These are phyloP conservation scores for Serripes groenlandicus DNA, from an alignment of 2,888 invertebrate genomes.

Conservation along the genomic window DNA sequence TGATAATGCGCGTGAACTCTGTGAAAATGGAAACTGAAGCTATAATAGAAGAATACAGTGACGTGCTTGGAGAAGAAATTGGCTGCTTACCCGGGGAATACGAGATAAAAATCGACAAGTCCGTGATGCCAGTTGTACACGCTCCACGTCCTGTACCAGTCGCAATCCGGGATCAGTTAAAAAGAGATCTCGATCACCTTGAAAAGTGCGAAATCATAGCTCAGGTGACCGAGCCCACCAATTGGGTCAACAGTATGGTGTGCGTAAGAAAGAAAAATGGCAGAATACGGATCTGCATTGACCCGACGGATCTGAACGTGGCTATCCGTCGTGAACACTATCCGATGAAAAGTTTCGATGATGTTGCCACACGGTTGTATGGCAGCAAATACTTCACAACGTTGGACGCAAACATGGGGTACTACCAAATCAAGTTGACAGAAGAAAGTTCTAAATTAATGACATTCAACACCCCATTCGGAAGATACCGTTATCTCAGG, in stretches of 20 bases:
- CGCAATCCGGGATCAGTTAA: slow-evolving; percentile 38
- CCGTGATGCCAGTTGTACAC: slow-evolving; percentile 11
- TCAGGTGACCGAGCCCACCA: slow-evolving; percentile 16
- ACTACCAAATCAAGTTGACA: slow-evolving; percentile 65
- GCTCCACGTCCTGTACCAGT: slow-evolving; percentile 30
- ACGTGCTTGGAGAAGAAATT: slow-evolving; percentile 19
- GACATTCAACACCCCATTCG: slow-evolving; percentile 63
- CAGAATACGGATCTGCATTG: slow-evolving; percentile 24
- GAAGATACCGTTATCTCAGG: slow-evolving; percentile 52
- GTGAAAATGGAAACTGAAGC: slow-evolving; percentile 13
- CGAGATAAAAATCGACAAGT: slow-evolving; percentile 30
- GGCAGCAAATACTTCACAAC: slow-evolving; percentile 57
- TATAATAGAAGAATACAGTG: slow-evolving; percentile 19
- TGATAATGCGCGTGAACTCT: slow-evolving; percentile 34
- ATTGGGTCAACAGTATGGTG: slow-evolving; percentile 53
- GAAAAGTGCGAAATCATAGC: slow-evolving; percentile 18
- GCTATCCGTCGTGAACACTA: slow-evolving; percentile 22
- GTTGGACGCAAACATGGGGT: slow-evolving; percentile 61
- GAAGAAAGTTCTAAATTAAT: slow-evolving; percentile 50
- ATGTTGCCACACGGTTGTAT: slow-evolving; percentile 24
- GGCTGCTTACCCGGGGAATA: slow-evolving; percentile 46
- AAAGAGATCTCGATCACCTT: slow-evolving; percentile 32
- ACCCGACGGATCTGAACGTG: slow-evolving; percentile 22
- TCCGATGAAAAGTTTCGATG: slow-evolving; percentile 32
- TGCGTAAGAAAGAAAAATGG: slow-evolving; percentile 29